Base-by-base conservation (phyloP, 2,797 vertebrate species). In the Eremophila alpestris region DNA sequence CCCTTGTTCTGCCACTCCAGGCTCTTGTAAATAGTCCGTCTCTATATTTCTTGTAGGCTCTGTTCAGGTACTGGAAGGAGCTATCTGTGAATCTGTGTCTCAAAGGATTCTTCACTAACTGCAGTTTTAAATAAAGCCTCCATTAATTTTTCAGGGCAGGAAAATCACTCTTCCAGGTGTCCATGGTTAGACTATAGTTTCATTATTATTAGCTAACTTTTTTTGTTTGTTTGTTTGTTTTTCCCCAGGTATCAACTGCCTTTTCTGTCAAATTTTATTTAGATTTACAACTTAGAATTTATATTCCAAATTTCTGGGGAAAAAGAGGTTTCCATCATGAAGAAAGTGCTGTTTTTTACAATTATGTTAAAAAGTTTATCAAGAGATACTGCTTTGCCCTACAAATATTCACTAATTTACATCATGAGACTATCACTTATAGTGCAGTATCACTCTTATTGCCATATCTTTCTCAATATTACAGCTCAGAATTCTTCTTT, bases 271-370 rank as follows among this genome's bases (percentile, higher is more conserved):
- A 76, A 85, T 73, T 58, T 5, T 69, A 13, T 34, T 77, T 60
- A 38, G 13, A n/a, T 76, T 87, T 84, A 9, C 15, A 67, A 67
- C 56, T 40, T 43, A 41, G 5, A 2, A 2, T 32, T 74, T 51
- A 8, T 78, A n/a, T 10, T 5, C 10, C 13, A 8, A 54, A 29
- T 40, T 55, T 32, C 10, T 24, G 10, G 7, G 13, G 10, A 6
- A 5, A 21, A 13, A 32, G 40, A 46, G 7, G 0, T 6, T 34
- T 51, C 3, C 1, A 9, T 20, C 3, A 55, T 36, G 3, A 30
- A 48, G 27, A 77, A 84, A 52, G 0, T 13, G 5, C 9, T 1
- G 2, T 11, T 41, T 90, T 67, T 71, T 52, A 5, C 4, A 70
- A 10, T 40, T 48, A 26, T 26, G 13, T 36, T 52, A 41, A 14